Conservation (phyloP, 1,140 invertebrate genomes). For the Ceratina australensis region DNA sequence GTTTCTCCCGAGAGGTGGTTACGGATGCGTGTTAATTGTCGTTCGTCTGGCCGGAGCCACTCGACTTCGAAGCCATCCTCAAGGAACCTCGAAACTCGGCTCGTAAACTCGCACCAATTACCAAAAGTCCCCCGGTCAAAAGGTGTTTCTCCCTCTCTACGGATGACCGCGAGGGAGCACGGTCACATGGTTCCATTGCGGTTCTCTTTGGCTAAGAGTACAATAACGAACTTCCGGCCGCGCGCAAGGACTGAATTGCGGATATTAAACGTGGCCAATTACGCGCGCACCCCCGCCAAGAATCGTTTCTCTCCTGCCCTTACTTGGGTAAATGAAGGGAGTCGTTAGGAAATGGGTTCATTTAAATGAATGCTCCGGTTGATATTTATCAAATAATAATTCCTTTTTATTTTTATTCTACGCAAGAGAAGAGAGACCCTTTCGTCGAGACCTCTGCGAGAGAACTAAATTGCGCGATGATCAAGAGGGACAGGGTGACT, state of each 20-base stretch:
- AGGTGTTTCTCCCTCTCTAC: conserved; percentile 45
- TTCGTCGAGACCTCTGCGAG: too few relatives aligned
- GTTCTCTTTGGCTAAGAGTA: conserved; percentile 14
- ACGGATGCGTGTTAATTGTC: conserved; percentile 49
- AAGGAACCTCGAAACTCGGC: conserved; percentile 38
- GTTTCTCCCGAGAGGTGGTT: conserved; percentile 21
- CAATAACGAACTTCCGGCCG: conserved; percentile 35
- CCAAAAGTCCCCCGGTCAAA: conserved; percentile 45
- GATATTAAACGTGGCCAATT: conserved; percentile 34
- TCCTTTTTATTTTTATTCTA: too few relatives aligned
- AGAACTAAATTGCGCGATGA: too few relatives aligned
- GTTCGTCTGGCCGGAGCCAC: conserved; percentile 12
- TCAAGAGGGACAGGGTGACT: too few relatives aligned
- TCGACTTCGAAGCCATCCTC: conserved; percentile 25
- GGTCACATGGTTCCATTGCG: conserved; percentile 13
- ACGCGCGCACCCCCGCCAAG: background rate
- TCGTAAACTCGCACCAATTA: conserved; percentile 48
- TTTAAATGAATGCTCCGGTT: too few relatives aligned
- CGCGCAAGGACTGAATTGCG: background rate
- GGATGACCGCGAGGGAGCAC: conserved; percentile 26
- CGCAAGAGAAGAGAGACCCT: too few relatives aligned
- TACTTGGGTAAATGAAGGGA: too few relatives aligned
- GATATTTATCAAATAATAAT: too few relatives aligned
- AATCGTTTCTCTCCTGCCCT: background rate
- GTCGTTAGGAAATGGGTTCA: too few relatives aligned